phyloP scores from a whole-genome alignment of 2,888 invertebrate species.

The Aquatica leii region DNA sequence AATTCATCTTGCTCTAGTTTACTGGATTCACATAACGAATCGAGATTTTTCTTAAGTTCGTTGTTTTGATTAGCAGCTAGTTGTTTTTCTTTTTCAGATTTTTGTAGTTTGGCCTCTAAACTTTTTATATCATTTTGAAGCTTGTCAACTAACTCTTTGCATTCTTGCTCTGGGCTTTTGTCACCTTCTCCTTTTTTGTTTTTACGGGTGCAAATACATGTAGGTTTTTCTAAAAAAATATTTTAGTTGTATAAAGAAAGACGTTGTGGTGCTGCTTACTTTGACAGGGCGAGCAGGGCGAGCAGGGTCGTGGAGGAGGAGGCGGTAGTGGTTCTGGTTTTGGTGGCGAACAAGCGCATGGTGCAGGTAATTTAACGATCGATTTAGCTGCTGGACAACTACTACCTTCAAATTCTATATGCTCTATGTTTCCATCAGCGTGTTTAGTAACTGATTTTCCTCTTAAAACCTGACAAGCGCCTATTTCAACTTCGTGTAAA shows the following conservation, averaged over 20 bases:
- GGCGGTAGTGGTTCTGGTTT: too few relatives aligned
- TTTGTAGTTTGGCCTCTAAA: conserved; percentile 21
- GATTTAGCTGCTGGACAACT: conserved; percentile 12
- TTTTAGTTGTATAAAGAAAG: too few relatives aligned
- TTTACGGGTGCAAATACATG: too few relatives aligned
- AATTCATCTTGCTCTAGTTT: conserved; percentile 23
- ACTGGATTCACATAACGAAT: conserved; percentile 19
- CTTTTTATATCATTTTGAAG: background rate
- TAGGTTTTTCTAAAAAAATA: too few relatives aligned
- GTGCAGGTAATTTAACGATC: background rate
- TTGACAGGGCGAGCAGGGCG: too few relatives aligned
- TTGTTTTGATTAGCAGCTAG: conserved; percentile 32
- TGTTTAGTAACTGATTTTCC: conserved; percentile 21
- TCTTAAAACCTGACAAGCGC: conserved; percentile 12
- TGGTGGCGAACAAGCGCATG: too few relatives aligned
- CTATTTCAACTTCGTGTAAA: conserved; percentile 30
- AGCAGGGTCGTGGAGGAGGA: too few relatives aligned
- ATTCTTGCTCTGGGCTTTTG: background rate
- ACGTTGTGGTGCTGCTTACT: too few relatives aligned
- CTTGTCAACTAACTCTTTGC: background rate
- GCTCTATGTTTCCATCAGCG: conserved; percentile 24
- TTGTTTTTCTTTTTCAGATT: conserved; percentile 30
- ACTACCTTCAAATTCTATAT: conserved; percentile 20
- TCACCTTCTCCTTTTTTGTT: background rate
- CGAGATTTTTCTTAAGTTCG: conserved; percentile 37